A percentile compares a stretch with the other conserved stretches of the same genome.
phyloP scores from a whole-genome alignment of 2,888 invertebrate species.

The Hemaris fuciformis region DNA sequence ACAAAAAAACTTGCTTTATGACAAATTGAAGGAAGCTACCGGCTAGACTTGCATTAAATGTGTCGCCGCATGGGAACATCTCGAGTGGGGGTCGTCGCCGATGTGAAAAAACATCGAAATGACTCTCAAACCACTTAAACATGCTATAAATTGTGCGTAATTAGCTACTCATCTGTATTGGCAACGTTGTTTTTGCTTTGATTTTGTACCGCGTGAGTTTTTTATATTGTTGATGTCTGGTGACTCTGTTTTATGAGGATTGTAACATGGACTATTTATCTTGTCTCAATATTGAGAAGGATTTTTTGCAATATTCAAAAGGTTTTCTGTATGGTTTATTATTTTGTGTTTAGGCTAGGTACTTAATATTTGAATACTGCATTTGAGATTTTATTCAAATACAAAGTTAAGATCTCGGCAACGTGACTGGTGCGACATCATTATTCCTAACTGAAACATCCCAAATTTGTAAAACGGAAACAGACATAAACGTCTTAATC shows the following conservation, averaged over 20 bases:
- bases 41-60: conserved; percentile 55
- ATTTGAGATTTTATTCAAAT: neutral
- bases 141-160: conserved; percentile 7
- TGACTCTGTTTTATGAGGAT: neutral
- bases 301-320: neutral
- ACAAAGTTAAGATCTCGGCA: neutral
- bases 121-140: conserved; percentile 10
- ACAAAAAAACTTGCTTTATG: conserved; percentile 20
- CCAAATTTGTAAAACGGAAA: conserved; percentile 33
- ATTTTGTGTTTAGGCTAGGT: neutral
- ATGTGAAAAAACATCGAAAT: conserved; percentile 6
- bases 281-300: conserved; percentile 10
- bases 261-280: neutral
- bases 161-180: conserved; percentile 14
- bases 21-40: conserved; percentile 56
- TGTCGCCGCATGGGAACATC: conserved; percentile 7
- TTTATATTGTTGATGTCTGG: neutral
- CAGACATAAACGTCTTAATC: conserved; percentile 60
- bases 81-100: conserved; percentile 10
- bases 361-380: neutral
- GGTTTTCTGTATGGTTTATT: neutral
- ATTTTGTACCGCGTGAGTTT: conserved; percentile 10
- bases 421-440: conserved; percentile 6
- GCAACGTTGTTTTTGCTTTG: conserved; percentile 12
- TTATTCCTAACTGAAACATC: neutral